Evolutionary conservation across 2,888 invertebrate species (phyloP).

Genomic region (Myopa testacea): DNA sequence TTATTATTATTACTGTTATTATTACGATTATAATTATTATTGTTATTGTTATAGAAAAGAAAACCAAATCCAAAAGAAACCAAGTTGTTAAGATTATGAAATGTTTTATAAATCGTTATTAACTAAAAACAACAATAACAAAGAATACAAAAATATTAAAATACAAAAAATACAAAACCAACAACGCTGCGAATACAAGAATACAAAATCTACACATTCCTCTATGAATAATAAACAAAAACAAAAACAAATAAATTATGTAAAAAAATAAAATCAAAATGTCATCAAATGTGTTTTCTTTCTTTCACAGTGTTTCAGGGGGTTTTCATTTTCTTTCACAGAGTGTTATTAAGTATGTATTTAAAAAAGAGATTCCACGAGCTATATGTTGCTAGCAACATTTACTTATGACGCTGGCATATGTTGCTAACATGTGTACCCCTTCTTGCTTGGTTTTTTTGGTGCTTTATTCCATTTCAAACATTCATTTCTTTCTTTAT

Average conservation of each 20-base stretch:
- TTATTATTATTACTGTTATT: slow-evolving; percentile 26
- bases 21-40: slow-evolving; percentile 6
- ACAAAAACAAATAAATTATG: slow-evolving; percentile 28
- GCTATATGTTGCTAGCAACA: too few relatives aligned
- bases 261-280: slow-evolving; percentile 14
- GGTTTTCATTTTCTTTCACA: not conserved
- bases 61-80: slow-evolving; percentile 42
- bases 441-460: too few relatives aligned
- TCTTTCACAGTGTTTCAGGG: not conserved
- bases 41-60: slow-evolving; percentile 31
- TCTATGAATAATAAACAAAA: slow-evolving; percentile 60
- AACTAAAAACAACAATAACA: slow-evolving; percentile 46
- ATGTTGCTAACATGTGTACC: too few relatives aligned
- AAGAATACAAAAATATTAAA: slow-evolving; percentile 27
- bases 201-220: slow-evolving; percentile 59
- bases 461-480: too few relatives aligned
- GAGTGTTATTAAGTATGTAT: too few relatives aligned
- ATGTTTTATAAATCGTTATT: slow-evolving; percentile 65
- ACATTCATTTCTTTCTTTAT: too few relatives aligned
- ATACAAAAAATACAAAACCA: slow-evolving; percentile 34
- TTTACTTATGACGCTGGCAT: too few relatives aligned
- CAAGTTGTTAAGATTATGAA: slow-evolving; percentile 62
- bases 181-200: slow-evolving; percentile 47
- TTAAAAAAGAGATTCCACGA: too few relatives aligned
- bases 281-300: not conserved